These are phyloP conservation scores for Halichoerus grypus DNA, from an alignment of 2,113 vertebrate species.

Conservation along the genomic window DNA sequence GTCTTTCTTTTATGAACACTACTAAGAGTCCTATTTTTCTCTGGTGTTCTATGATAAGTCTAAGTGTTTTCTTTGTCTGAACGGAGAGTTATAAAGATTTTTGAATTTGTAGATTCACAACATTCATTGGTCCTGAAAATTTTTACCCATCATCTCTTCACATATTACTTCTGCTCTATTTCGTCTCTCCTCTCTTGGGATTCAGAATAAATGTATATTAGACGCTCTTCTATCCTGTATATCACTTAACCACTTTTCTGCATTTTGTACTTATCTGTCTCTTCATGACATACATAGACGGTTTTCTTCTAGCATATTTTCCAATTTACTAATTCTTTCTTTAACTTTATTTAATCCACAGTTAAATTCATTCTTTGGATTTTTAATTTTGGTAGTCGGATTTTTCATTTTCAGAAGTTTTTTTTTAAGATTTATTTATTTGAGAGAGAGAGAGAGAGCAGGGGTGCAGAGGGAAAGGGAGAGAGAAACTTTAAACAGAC, in stretches of 20 bases:
- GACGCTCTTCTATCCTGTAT: background rate
- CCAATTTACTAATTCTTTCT: constrained; percentile 44
- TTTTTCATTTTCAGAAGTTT: constrained; percentile 43
- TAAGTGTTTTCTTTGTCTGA: background rate
- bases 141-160: background rate
- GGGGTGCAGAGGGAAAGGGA: background rate
- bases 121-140: background rate
- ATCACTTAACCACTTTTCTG: background rate
- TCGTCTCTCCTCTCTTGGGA: background rate
- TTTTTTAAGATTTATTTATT: background rate
- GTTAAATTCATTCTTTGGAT: background rate
- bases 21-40: background rate
- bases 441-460: background rate
- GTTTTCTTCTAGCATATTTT: constrained; percentile 17
- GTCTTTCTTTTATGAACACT: background rate
- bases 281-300: background rate
- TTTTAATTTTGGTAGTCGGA: background rate
- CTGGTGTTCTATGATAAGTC: background rate
- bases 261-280: background rate
- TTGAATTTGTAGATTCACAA: constrained; percentile 19
- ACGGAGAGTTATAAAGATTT: background rate
- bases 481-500: background rate
- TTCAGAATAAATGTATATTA: background rate
- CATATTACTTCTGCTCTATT: background rate
- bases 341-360: background rate